Conservation (phyloP, 2,113 vertebrate species). For the Corythoichthys intestinalis region DNA sequence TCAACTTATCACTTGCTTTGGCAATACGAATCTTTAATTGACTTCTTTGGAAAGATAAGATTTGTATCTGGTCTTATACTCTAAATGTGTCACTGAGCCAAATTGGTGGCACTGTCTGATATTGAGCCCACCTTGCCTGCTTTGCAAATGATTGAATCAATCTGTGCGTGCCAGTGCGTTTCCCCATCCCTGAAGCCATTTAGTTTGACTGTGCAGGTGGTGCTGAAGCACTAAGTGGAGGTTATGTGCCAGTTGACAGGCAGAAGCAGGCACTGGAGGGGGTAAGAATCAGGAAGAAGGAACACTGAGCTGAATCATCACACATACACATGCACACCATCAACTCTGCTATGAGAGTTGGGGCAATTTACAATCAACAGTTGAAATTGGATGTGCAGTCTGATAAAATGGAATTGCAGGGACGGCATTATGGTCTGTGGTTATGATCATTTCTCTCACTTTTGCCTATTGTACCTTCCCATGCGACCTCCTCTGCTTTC, state of each 20-base stretch:
- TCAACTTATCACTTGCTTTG: conserved; percentile 1
- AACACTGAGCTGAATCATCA: conserved; percentile 32
- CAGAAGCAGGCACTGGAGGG: conserved; percentile 31
- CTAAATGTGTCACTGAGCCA: conserved; percentile 3
- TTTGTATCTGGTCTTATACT: conserved; percentile 14
- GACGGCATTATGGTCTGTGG: conserved; percentile 56
- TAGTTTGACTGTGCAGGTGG: conserved; percentile 46
- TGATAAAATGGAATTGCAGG: conserved; percentile 68
- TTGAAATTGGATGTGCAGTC: conserved; percentile 67
- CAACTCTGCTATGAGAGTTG: conserved; percentile 45
- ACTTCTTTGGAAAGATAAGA: conserved; percentile 4
- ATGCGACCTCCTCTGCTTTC: not conserved
- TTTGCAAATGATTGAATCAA: conserved; percentile 10
- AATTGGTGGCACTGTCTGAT: not conserved
- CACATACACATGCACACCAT: conserved; percentile 31
- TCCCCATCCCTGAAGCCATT: conserved; percentile 21
- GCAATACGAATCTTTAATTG: not conserved
- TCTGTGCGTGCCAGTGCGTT: conserved; percentile 4
- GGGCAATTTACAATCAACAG: conserved; percentile 64
- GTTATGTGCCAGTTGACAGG: conserved; percentile 26
- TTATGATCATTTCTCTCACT: conserved; percentile 41
- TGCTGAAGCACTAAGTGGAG: conserved; percentile 38
- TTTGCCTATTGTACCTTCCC: not conserved
- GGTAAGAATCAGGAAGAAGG: conserved; percentile 12
- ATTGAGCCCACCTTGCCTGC: conserved; percentile 2